Conservation (phyloP, 2,113 vertebrate species). For the Siphamia tubifer region DNA sequence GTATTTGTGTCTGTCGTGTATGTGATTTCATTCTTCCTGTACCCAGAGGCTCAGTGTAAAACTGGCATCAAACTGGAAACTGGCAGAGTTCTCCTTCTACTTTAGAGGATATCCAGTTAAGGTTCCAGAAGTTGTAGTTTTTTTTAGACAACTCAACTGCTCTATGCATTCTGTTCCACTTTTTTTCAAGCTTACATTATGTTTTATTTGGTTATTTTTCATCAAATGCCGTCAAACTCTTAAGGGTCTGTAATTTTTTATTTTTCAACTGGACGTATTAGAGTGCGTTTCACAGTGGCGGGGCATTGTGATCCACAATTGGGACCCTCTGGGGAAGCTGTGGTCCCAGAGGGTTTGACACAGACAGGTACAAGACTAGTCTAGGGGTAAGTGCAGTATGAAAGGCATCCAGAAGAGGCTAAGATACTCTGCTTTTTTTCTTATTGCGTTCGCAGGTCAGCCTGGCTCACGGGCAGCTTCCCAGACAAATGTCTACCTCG, state of each 20-base stretch:
- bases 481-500: conserved; percentile 90
- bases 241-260: not conserved
- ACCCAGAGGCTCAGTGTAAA: conserved; percentile 3
- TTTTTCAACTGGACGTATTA: not conserved
- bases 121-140: not conserved
- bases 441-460: conserved; percentile 72
- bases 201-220: not conserved
- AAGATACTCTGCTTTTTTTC: not conserved
- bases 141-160: not conserved
- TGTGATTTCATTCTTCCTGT: conserved; percentile 46
- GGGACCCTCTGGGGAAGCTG: conserved; percentile 29
- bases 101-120: not conserved
- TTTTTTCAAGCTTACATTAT: not conserved
- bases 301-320: conserved; percentile 54
- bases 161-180: not conserved
- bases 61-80: too few species aligned
- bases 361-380: conserved; percentile 40
- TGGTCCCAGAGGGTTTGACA: conserved; percentile 28
- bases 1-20: conserved; percentile 17
- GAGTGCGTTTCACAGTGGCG: conserved; percentile 60
- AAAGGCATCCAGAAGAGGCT: not conserved
- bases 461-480: conserved; percentile 87
- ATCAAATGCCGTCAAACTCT: not conserved
- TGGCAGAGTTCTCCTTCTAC: not conserved
- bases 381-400: not conserved